These are phyloP conservation scores for Natrix natrix DNA, from an alignment of 2,797 vertebrate species.

Conservation along the genomic window DNA sequence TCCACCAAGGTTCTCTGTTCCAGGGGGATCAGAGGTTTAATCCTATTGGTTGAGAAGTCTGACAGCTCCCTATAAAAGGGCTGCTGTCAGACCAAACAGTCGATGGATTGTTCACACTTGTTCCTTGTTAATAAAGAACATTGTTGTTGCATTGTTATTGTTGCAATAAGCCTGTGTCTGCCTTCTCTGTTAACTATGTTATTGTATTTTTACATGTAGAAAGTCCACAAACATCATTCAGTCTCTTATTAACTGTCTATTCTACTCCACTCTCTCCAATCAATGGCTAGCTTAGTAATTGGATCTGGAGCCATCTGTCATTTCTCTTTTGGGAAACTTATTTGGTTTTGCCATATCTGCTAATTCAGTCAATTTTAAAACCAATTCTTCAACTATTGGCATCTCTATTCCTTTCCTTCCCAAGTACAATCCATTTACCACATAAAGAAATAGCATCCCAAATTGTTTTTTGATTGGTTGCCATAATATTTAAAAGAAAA, in stretches of 20 bases:
- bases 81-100: no score
- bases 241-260: background rate
- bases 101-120: no score
- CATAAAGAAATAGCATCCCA: background rate
- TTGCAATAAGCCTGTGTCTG: no score
- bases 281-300: background rate
- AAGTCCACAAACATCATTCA: background rate
- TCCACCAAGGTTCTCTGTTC: no score
- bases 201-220: background rate
- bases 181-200: background rate
- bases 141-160: no score
- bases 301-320: background rate
- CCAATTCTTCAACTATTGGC: background rate
- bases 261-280: background rate
- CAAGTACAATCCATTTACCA: background rate
- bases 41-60: no score
- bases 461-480: background rate
- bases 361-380: background rate
- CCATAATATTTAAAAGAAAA: background rate
- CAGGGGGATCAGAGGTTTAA: no score
- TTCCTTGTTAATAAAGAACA: no score
- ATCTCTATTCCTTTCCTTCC: background rate
- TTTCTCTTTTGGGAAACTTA: background rate
- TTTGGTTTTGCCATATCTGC: no score
- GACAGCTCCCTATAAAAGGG: no score